Conservation (phyloP, 2,888 invertebrate genomes). For the Ornithoptera alexandrae region DNA sequence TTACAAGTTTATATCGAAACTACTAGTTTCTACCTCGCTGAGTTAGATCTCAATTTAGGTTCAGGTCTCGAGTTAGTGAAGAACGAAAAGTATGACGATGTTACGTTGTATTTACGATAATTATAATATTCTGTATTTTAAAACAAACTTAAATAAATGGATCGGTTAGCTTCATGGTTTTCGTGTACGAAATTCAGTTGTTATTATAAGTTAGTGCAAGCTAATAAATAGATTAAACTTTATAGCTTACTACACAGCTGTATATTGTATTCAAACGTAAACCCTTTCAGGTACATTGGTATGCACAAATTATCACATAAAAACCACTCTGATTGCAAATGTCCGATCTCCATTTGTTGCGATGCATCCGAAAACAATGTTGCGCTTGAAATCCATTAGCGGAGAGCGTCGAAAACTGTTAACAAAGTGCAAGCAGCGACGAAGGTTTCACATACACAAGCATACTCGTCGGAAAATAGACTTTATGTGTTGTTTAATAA, state of each 20-base stretch:
- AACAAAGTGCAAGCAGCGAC: constrained; percentile 44
- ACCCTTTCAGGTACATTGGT: constrained; percentile 6
- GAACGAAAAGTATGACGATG: too few species aligned
- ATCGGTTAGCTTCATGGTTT: background rate
- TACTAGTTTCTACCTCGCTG: too few species aligned
- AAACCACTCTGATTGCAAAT: constrained; percentile 51
- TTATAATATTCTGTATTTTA: background rate
- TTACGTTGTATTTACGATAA: too few species aligned
- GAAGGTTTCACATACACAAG: constrained; percentile 4
- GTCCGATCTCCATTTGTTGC: constrained; percentile 54
- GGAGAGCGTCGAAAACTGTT: constrained; percentile 50
- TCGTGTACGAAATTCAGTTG: background rate
- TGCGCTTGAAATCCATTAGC: constrained; percentile 70
- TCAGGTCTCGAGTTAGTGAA: too few species aligned
- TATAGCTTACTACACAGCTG: background rate
- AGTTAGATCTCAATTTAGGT: too few species aligned
- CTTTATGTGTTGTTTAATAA: background rate
- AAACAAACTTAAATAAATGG: background rate
- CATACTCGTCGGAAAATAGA: background rate
- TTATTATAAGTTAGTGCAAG: background rate
- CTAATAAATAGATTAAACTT: background rate
- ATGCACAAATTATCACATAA: constrained; percentile 38
- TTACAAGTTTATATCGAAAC: too few species aligned
- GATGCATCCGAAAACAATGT: constrained; percentile 67
- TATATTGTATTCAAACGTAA: background rate